phyloP scores from a whole-genome alignment of 53 echinoderm and acorn worm genomes.

The Actinopyga echinites region DNA sequence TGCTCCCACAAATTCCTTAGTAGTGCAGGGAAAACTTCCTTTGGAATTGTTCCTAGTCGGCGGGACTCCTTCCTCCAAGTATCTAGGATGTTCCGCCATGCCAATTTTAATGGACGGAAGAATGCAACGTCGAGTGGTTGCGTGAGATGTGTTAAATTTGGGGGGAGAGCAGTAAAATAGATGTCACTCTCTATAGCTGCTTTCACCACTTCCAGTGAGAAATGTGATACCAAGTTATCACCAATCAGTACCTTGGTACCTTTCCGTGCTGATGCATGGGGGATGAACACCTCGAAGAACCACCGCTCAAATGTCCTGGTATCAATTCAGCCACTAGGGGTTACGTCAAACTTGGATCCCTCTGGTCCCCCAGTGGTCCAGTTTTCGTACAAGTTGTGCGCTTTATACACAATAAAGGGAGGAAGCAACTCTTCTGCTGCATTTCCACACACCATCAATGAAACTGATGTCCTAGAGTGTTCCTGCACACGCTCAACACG shows the following conservation, averaged over 20 bases:
- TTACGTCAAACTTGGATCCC: background rate
- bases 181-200: constrained; percentile 6
- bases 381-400: constrained; percentile 2
- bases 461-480: constrained; percentile 32
- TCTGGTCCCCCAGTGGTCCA: background rate
- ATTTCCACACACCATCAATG: constrained; percentile 13
- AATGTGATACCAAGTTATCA: constrained; percentile 25
- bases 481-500: constrained; percentile 37
- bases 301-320: constrained; percentile 16
- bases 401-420: constrained; percentile 23
- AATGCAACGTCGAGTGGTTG: constrained; percentile 46
- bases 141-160: constrained; percentile 21
- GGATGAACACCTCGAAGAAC: background rate
- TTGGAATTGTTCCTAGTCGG: constrained; percentile 16
- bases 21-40: constrained; percentile 5
- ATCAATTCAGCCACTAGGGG: constrained; percentile 22
- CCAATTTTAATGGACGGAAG: constrained; percentile 16
- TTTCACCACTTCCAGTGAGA: constrained; percentile 6
- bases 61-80: constrained; percentile 31
- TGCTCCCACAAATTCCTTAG: constrained; percentile 11
- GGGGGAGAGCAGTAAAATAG: constrained; percentile 8
- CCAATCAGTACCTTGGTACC: constrained; percentile 9
- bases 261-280: background rate
- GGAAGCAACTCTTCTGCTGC: constrained; percentile 24
- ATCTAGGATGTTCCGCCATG: background rate